Base-by-base conservation (phyloP, 2,888 invertebrate species). In the Lucinisca nassula region DNA sequence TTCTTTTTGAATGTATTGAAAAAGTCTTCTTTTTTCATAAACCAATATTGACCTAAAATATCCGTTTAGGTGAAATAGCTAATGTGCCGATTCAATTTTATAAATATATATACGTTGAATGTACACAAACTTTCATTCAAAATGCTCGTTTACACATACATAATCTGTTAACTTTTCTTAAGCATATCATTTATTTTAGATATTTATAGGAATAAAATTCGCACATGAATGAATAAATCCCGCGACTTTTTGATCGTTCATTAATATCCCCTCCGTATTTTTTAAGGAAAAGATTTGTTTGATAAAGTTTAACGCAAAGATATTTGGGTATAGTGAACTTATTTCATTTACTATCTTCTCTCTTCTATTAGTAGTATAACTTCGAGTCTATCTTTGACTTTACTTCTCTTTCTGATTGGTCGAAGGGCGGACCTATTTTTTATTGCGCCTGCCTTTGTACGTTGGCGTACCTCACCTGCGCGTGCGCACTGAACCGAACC, bases 401-500 rank as follows among this genome's bases (percentile, higher is more conserved):
- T 45, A 74, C 21, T 74, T 12, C 49, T 74, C 45, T 74, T 37
- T 38, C 45, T 79, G 84, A 84, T 84, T 84, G 84, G 84, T 70
- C 51, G 79, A 51, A 74, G 76, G 84, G 78, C 78, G 74, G 61
- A 67, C 79, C 79, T 61, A 55, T 75, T 67, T 40, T 40, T 49
- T 74, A 45, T 30, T 45, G 30, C 49, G 45, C 30, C 74, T 74
- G 74, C 74, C 74, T 30, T 24, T 74, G 49, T 49, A 24, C 49
- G 74, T 74, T 74, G 45, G 49, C 45, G 49, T 74, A 74, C 74
- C 74, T 74, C 45, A 74, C 45, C 74, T 40, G 74, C 74, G 74
- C 74, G 17, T 74, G 74, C 74, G 74, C 74, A 74, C 12, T 74
- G 74, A 40, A 74, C 74, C 38, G 74, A 27, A 40, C 45, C 35